Evolutionary conservation across 2,113 vertebrate species (phyloP).

Genomic region (mouse (Mus musculus)): DNA sequence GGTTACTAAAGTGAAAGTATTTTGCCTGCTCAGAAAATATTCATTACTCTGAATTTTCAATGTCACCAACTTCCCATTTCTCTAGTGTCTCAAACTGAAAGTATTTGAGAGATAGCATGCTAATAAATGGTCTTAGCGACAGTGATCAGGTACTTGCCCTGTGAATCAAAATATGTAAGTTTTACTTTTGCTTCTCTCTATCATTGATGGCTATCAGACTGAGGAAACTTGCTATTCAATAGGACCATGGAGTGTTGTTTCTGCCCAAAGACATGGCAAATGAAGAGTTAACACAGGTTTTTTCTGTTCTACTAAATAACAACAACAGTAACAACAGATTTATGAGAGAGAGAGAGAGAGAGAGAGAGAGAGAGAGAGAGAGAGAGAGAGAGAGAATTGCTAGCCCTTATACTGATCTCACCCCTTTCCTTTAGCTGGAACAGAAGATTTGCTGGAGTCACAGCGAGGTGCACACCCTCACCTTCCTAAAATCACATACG

Average conservation of each 20-base stretch:
- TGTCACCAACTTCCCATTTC: background rate
- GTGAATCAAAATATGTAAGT: background rate
- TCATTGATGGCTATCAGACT: background rate
- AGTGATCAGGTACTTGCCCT: background rate
- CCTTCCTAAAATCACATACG: background rate
- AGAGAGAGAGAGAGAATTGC: background rate
- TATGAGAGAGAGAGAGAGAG: background rate
- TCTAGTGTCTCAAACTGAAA: slow-evolving; percentile 32
- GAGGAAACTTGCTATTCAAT: background rate
- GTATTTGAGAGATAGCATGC: slow-evolving; percentile 9
- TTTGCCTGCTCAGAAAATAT: slow-evolving; percentile 5
- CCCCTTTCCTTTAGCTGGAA: background rate
- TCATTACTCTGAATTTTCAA: slow-evolving; percentile 53
- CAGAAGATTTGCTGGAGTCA: background rate
- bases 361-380: no score
- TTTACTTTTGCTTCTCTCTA: slow-evolving; percentile 32
- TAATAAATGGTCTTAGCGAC: slow-evolving; percentile 24
- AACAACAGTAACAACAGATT: background rate
- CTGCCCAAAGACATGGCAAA: background rate
- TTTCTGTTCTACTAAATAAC: slow-evolving; percentile 12
- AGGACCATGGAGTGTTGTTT: background rate
- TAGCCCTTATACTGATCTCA: background rate
- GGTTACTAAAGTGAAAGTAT: background rate
- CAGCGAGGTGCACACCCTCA: background rate
- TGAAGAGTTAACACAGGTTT: slow-evolving; percentile 32